phyloP scores from a whole-genome alignment of 2,113 vertebrate genomes.

The Choloepus hoffmanni region DNA sequence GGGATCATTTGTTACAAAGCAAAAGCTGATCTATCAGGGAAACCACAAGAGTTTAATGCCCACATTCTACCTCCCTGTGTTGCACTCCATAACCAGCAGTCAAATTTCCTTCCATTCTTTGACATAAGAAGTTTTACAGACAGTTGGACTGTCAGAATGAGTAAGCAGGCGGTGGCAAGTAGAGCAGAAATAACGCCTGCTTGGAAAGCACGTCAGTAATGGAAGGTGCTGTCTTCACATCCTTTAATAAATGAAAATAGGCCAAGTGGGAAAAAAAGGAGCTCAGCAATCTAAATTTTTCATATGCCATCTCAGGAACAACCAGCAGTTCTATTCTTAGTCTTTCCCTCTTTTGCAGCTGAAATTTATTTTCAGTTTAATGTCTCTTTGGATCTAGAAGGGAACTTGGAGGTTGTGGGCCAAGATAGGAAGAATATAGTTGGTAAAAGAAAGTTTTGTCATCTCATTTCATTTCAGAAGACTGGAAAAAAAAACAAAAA shows the following conservation, averaged over 20 bases:
- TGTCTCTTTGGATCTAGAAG: slow-evolving; percentile 52
- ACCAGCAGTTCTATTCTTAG: slow-evolving; percentile 67
- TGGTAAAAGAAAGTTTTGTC: slow-evolving; percentile 35
- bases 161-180: slow-evolving; percentile 68
- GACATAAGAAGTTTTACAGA: slow-evolving; percentile 38
- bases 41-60: neutral
- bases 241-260: slow-evolving; percentile 75
- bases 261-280: slow-evolving; percentile 67
- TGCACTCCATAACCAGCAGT: neutral
- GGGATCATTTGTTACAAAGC: slow-evolving; percentile 35
- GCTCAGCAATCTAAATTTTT: slow-evolving; percentile 71
- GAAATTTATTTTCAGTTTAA: slow-evolving; percentile 68
- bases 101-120: slow-evolving; percentile 49
- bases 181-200: slow-evolving; percentile 67
- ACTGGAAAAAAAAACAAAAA: neutral
- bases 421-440: neutral
- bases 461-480: slow-evolving; percentile 23
- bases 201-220: slow-evolving; percentile 40
- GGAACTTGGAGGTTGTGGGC: neutral
- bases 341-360: slow-evolving; percentile 30
- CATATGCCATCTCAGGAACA: slow-evolving; percentile 67
- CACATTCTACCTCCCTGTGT: neutral
- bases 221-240: slow-evolving; percentile 56
- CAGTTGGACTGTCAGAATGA: slow-evolving; percentile 50
- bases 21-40: neutral